A percentile compares a stretch with the other conserved stretches of the same genome.
Conservation (phyloP, 2,113 vertebrate genomes). For the Hydrolagus affinis region DNA sequence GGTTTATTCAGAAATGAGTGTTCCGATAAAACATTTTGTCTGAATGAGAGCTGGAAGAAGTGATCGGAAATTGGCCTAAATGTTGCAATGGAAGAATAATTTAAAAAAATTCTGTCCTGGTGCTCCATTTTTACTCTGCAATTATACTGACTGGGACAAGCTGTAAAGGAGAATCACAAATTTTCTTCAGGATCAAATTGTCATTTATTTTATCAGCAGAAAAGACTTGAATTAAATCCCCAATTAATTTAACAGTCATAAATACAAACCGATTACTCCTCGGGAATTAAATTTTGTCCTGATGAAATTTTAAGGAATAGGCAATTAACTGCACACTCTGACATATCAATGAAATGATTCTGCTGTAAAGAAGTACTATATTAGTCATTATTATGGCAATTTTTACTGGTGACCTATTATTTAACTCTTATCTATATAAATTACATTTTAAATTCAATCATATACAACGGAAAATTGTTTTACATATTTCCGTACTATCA, state of each 20-base stretch:
- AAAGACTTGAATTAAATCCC: neutral
- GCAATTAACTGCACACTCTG: conserved; percentile 14
- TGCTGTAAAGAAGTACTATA: conserved; percentile 11
- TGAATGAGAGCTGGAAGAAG: neutral
- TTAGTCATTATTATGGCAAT: conserved; percentile 13
- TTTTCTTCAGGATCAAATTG: neutral
- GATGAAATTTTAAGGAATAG: conserved; percentile 22
- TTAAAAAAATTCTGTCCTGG: neutral
- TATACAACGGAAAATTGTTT: conserved; percentile 9
- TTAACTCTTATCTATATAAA: conserved; percentile 27
- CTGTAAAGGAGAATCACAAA: conserved; percentile 13
- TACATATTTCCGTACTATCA: conserved; percentile 18
- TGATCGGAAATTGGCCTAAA: neutral
- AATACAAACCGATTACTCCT: conserved; percentile 17
- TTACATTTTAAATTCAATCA: conserved; percentile 15
- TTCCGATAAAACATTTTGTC: neutral
- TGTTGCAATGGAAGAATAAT: neutral
- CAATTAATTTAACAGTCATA: conserved; percentile 10
- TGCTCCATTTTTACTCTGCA: neutral
- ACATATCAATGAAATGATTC: conserved; percentile 23
- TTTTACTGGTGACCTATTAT: conserved; percentile 21
- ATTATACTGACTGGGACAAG: conserved; percentile 2
- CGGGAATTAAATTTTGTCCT: neutral
- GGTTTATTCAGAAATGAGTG: neutral
- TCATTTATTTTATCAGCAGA: conserved; percentile 8